Percentiles rank a stretch among this genome's conserved stretches.
These are phyloP conservation scores for Motacilla alba DNA, from an alignment of 2,113 vertebrate genomes.

Conservation along the genomic window DNA sequence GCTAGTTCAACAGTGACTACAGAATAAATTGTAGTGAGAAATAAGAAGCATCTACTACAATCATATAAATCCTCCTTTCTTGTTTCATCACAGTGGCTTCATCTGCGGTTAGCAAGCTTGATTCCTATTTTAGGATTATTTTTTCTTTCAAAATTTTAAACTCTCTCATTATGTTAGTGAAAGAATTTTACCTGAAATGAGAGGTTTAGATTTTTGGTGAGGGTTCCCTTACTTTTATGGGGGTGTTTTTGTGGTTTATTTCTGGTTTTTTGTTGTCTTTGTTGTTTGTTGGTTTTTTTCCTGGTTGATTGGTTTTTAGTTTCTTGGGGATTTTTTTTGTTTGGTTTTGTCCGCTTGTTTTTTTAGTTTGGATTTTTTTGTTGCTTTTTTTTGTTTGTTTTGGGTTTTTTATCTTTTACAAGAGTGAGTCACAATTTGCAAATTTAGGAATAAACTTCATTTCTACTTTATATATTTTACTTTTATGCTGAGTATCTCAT, in stretches of 20 bases:
- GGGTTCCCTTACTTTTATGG: background rate
- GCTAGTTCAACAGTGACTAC: background rate
- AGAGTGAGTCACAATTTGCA: background rate
- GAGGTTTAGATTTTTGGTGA: background rate
- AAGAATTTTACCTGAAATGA: background rate
- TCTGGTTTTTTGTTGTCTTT: background rate
- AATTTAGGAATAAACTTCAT: background rate
- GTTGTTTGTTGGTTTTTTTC: no score
- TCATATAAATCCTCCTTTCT: background rate
- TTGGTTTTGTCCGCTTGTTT: background rate
- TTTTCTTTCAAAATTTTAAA: background rate
- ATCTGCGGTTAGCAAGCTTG: background rate
- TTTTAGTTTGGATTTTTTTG: no score
- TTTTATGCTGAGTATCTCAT: background rate
- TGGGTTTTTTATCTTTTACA: background rate
- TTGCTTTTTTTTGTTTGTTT: background rate
- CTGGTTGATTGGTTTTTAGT: rapidly evolving
- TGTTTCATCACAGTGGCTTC: background rate
- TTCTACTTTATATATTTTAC: background rate
- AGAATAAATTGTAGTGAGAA: background rate
- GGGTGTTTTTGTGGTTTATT: no score
- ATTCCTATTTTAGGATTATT: background rate
- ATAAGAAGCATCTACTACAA: background rate
- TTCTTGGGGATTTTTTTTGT: no score
- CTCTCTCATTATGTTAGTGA: background rate